These are phyloP conservation scores for Hemitrygon akajei DNA, from an alignment of 2,797 vertebrate species.

Conservation along the genomic window DNA sequence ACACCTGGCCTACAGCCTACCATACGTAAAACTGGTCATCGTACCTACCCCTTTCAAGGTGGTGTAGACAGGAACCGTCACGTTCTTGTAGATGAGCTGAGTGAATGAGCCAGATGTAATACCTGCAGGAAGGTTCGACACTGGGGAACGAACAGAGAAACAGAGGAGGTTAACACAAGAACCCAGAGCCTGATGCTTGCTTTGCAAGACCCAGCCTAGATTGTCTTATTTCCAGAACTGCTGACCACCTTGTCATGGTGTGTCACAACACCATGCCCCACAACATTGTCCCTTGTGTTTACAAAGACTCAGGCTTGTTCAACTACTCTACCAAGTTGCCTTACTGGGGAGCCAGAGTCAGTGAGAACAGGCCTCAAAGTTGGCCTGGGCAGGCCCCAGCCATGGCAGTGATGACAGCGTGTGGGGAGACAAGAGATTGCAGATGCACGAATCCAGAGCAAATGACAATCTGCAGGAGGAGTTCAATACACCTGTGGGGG, in stretches of 20 bases:
- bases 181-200: not conserved
- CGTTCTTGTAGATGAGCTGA: constrained; percentile 78
- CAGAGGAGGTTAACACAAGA: constrained; percentile 17
- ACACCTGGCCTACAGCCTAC: no score
- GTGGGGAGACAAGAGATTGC: no score
- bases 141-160: constrained; percentile 53
- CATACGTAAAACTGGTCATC: not conserved
- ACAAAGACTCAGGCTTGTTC: no score
- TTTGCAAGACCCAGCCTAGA: no score
- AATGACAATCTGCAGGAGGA: no score
- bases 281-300: no score
- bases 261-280: no score
- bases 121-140: constrained; percentile 60
- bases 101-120: constrained; percentile 69
- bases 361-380: not conserved
- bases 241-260: no score
- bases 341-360: not conserved
- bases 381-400: not conserved
- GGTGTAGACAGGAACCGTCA: constrained; percentile 82
- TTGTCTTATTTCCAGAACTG: not conserved
- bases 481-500: no score
- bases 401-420: not conserved
- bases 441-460: no score
- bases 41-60: constrained; percentile 84
- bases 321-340: no score